phyloP scores from a whole-genome alignment of 2,888 invertebrate species.

The Serrognathus titanus region DNA sequence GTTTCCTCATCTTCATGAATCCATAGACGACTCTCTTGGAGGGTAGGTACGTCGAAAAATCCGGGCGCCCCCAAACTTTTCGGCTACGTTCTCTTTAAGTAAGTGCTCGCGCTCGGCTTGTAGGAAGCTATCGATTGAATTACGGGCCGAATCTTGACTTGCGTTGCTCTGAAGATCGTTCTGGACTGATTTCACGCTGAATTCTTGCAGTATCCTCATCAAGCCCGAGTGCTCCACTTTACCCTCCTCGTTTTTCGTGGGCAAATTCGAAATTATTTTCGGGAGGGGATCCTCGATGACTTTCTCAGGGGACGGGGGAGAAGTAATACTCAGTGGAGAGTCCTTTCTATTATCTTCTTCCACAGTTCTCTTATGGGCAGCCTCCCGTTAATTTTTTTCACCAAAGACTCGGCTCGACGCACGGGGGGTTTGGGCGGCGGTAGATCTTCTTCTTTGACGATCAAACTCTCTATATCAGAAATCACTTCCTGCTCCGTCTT shows the following conservation, averaged over 20 bases:
- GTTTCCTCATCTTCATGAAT: no score
- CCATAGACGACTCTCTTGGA: no score
- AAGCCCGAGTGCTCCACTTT: conserved; percentile 43
- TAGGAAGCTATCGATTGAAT: conserved; percentile 18
- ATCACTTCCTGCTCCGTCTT: conserved; percentile 34
- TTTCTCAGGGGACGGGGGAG: conserved; percentile 36
- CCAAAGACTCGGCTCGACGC: conserved; percentile 38
- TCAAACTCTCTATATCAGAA: conserved; percentile 40
- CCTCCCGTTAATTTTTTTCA: conserved; percentile 38
- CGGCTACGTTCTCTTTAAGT: neutral
- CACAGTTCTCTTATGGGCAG: conserved; percentile 19
- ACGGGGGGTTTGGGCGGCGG: conserved; percentile 36
- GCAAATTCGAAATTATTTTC: conserved; percentile 17
- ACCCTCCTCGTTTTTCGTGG: conserved; percentile 31
- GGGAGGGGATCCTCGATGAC: conserved; percentile 10
- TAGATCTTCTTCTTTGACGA: conserved; percentile 37
- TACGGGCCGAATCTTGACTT: neutral
- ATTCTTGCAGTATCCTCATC: conserved; percentile 44
- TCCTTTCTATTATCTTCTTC: conserved; percentile 14
- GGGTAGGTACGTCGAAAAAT: no score
- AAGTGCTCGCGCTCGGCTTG: conserved; percentile 15
- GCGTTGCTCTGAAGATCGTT: neutral
- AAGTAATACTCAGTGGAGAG: conserved; percentile 27
- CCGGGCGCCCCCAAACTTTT: neutral
- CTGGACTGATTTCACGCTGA: conserved; percentile 32